Base-by-base conservation (phyloP, 2,797 vertebrate species). In the Silurus aristotelis region DNA sequence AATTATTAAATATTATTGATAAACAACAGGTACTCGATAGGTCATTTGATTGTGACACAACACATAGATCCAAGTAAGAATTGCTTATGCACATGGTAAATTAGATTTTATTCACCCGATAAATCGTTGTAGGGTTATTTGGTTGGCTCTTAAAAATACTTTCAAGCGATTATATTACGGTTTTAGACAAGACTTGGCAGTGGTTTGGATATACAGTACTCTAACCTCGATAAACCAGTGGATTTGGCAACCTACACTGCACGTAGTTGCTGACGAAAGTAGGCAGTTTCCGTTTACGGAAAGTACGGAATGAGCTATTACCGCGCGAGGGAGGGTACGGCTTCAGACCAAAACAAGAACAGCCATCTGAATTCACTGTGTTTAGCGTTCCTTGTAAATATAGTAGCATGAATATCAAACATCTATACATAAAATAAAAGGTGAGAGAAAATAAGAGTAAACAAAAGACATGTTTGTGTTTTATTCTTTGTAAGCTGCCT, bases 261-360 rank as follows among this genome's bases (percentile, higher is more conserved):
- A 38, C 38, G 38, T 38, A 38, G 3, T 38, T 38, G 38, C 20
- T 79, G 77, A 79, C 77, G 52, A 58, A 76, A 7, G 14, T 22
- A 20, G 31, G 38, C 31, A 14, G 13, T 46, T 79, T 63, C 77
- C 38, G 58, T 79, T 79, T 63, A 63, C 77, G 38, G 77, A 79
- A 64, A 79, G 12, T 46, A 78, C 60, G 38, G 76, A 63, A n/a
- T 15, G 19, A 63, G 1, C 31, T 56, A 79, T 60, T 78, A 6
- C 43, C 8, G 22, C 27, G 1, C 10, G 14, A 64, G 38, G 58
- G 58, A 22, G 48, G 20, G 43, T 38, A 38, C 38, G 58, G 13
- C 43, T 61, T n/a, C 20, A 27, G 43, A 38, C 20, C 55, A 22
- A 38, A 60, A 60, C 1, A 38, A 0, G 10, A 38, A 56, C 48